A percentile compares a stretch with the other conserved stretches of the same genome.
Conservation (phyloP, 2,888 invertebrate species). For the Sussaba pulchella region DNA sequence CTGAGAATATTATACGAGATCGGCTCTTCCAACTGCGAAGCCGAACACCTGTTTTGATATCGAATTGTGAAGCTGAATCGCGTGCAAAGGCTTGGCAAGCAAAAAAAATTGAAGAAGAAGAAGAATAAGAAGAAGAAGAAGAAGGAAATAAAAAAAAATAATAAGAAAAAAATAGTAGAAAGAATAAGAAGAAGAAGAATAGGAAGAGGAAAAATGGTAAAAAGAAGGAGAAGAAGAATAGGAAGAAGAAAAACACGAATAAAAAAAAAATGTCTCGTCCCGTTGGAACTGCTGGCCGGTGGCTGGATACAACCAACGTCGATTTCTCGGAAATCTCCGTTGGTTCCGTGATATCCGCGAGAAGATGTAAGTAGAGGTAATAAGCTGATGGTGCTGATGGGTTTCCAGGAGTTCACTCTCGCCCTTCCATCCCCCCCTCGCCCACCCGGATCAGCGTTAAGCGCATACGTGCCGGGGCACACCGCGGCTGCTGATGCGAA, state of each 20-base stretch:
- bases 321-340: conserved; percentile 57
- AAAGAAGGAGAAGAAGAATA: too few species aligned
- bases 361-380: conserved; percentile 58
- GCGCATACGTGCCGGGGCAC: neutral
- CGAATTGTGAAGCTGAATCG: neutral
- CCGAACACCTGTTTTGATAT: conserved; percentile 1
- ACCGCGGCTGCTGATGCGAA: conserved; percentile 8
- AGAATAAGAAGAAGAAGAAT: too few species aligned
- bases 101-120: too few species aligned
- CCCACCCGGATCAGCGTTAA: neutral
- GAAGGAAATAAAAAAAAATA: too few species aligned
- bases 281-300: conserved; percentile 8
- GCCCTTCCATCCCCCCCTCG: too few species aligned
- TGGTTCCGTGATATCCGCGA: conserved; percentile 38
- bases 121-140: too few species aligned
- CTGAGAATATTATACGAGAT: conserved; percentile 18
- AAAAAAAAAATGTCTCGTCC: conserved; percentile 6
- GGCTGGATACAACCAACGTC: conserved; percentile 22
- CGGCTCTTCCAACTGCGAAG: neutral
- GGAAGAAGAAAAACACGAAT: too few species aligned
- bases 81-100: too few species aligned
- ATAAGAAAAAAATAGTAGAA: neutral
- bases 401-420: conserved; percentile 58
- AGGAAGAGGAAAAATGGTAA: too few species aligned
- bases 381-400: conserved; percentile 45